A percentile compares a stretch with the other conserved stretches of the same genome.
These are phyloP conservation scores for Brachystomella parvula DNA, from an alignment of 1,140 invertebrate species.

Conservation along the genomic window DNA sequence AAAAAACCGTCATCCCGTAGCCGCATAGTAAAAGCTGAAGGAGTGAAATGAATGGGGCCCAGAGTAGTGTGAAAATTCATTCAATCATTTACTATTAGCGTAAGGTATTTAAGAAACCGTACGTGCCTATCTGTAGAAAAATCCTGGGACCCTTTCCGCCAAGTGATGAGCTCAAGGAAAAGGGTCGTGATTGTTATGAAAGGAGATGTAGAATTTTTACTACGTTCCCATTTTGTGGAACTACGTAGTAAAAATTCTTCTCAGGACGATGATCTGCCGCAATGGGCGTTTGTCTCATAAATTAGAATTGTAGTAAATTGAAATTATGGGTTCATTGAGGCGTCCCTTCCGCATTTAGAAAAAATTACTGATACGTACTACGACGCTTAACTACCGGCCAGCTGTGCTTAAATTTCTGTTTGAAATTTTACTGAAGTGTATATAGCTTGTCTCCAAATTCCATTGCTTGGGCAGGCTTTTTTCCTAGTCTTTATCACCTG, in stretches of 20 bases:
- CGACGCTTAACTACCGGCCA: neutral
- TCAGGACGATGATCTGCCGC: constrained; percentile 1
- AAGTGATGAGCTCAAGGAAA: neutral
- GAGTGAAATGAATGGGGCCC: neutral
- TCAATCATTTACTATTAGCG: no score
- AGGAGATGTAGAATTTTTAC: neutral
- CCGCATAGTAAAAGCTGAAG: neutral
- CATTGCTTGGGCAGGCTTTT: neutral
- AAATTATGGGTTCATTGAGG: neutral
- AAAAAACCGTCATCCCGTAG: neutral
- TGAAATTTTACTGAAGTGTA: neutral
- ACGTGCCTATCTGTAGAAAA: neutral
- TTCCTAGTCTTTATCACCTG: neutral
- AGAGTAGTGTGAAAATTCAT: neutral
- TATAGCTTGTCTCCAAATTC: neutral
- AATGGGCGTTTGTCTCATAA: constrained; percentile 4
- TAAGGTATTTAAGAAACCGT: no score
- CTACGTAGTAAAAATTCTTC: neutral
- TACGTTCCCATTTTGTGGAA: neutral
- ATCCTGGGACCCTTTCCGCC: neutral
- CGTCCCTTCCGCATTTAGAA: neutral
- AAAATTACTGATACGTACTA: neutral
- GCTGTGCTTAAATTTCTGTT: neutral
- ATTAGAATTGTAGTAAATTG: neutral
- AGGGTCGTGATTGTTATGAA: neutral